These are phyloP conservation scores for Bedellia somnulentella DNA, from an alignment of 2,888 invertebrate genomes.

Conservation along the genomic window DNA sequence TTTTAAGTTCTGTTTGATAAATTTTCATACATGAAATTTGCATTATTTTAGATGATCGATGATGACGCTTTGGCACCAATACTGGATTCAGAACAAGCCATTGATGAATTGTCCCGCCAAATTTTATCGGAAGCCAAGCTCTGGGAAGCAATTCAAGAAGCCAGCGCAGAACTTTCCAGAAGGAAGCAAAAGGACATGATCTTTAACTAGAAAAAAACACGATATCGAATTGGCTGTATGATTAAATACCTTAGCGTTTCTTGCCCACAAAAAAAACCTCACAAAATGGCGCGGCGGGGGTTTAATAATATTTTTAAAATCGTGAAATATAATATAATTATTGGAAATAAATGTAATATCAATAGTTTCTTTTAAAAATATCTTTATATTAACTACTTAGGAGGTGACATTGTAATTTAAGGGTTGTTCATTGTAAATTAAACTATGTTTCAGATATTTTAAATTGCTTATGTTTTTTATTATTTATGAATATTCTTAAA, in stretches of 20 bases:
- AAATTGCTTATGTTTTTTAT: too few relatives aligned
- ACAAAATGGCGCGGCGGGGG: too few relatives aligned
- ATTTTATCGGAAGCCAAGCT: constrained; percentile 77
- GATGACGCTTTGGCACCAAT: constrained; percentile 68
- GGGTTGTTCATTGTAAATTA: too few relatives aligned
- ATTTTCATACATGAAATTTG: too few relatives aligned
- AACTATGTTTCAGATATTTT: too few relatives aligned
- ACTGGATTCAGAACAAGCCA: constrained; percentile 70
- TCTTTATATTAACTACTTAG: too few relatives aligned
- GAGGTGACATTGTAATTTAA: constrained; percentile 25
- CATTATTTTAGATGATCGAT: constrained; percentile 33
- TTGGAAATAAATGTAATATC: too few relatives aligned
- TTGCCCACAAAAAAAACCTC: constrained; percentile 11
- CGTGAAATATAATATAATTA: too few relatives aligned
- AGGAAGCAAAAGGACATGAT: constrained; percentile 55
- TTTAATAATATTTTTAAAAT: too few relatives aligned
- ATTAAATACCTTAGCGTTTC: constrained; percentile 19
- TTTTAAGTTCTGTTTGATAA: too few relatives aligned
- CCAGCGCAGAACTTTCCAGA: constrained; percentile 69
- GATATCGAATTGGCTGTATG: constrained; percentile 13
- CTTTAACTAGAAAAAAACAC: constrained; percentile 10
- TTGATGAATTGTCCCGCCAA: constrained; percentile 75
- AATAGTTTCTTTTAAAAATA: too few relatives aligned
- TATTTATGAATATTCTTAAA: too few relatives aligned
- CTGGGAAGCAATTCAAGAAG: constrained; percentile 80